A percentile compares a stretch with the other conserved stretches of the same genome.
These are phyloP conservation scores for Diadophis punctatus DNA, from an alignment of 2,113 vertebrate species.

Conservation along the genomic window DNA sequence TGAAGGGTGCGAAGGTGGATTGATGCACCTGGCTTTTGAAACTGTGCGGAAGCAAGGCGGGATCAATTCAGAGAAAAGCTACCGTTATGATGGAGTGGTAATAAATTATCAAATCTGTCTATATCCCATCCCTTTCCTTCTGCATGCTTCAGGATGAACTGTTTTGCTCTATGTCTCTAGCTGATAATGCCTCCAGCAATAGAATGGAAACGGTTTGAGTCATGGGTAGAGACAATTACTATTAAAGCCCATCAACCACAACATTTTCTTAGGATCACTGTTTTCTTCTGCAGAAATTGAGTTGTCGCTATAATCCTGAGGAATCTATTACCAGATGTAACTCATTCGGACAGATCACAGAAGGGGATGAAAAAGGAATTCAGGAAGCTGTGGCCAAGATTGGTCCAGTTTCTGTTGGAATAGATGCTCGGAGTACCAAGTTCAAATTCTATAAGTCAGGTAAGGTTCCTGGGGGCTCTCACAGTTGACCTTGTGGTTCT, in stretches of 20 bases:
- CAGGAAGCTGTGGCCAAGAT: background rate
- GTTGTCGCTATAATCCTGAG: background rate
- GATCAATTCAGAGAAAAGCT: conserved; percentile 39
- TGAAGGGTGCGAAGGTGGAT: background rate
- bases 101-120: background rate
- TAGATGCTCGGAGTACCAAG: background rate
- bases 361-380: background rate
- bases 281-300: conserved; percentile 16
- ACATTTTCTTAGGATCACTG: accelerated
- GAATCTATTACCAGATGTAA: conserved; percentile 38
- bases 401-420: background rate
- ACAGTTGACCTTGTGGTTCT: background rate
- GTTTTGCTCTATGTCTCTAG: background rate
- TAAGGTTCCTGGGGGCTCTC: background rate
- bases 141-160: background rate
- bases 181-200: background rate
- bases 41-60: conserved; percentile 13
- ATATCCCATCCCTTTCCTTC: background rate
- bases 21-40: background rate
- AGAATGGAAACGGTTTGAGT: background rate
- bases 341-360: accelerated
- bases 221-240: background rate
- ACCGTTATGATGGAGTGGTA: conserved; percentile 48
- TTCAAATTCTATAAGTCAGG: conserved; percentile 49
- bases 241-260: accelerated